Base-by-base conservation (phyloP, 53 echinoderm and acorn worm genomes). In the Echinarachnius parma region DNA sequence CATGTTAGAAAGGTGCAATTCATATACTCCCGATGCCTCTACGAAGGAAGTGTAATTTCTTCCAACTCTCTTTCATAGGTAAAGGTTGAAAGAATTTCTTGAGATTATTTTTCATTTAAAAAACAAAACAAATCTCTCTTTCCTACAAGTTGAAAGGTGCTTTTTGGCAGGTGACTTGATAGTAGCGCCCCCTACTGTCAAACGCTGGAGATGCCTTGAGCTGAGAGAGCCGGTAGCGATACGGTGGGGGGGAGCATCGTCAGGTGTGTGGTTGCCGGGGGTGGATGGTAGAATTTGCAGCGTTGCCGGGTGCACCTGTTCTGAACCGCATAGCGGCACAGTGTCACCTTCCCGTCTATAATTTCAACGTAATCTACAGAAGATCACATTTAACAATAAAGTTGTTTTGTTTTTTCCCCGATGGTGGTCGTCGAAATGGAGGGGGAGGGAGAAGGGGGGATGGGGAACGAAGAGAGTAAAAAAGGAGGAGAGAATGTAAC, bases 221-320 rank as follows among this genome's bases (percentile, higher is more conserved):
- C 18, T 18, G 74, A 32, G 1, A 57, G 32, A 30, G 22, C 32
- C 1, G 74, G 44, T 37, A 72, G 39, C 42, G 54, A 57, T 14
- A 72, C 74, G 4, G 65, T 19, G 4, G 91, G 87, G 31, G 87
- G 72, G 14, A 92, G 83, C 74, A 93, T 70, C n/a, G 89, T 49
- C 28, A 92, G 29, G 14, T 86, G 59, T 2, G 80, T 30, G 27
- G 86, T 62, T 14, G 84, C 31, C 8, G 83, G 80, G 35, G 98
- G 95, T 76, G 90, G 91, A 75, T 98, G 98, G 67, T 98, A 98
- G 81, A 92, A 98, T 82, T 98, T 98, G 75, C 98, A 98, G 75
- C 92, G 93, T 69, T 88, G 98, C 55, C 98, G 82, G 19, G 92
- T 88, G 84, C 98, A 98, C 64, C 98, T 75, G 81, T 92, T 92